These are phyloP conservation scores for Synergus japonicus DNA, from an alignment of 2,888 invertebrate genomes.

Conservation along the genomic window DNA sequence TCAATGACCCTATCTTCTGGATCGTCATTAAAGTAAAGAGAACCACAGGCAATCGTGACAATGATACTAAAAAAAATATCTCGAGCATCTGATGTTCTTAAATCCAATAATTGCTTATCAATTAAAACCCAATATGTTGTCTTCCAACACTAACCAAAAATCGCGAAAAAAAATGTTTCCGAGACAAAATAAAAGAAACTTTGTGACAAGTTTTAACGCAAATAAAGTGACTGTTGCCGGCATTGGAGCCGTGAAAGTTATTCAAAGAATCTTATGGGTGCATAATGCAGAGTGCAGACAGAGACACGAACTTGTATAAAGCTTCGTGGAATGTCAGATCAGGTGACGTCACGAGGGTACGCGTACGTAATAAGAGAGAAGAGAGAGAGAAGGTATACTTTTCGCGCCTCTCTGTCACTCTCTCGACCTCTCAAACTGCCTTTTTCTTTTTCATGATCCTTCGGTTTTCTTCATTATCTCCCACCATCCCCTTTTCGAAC, in stretches of 20 bases:
- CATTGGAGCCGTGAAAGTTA: constrained; percentile 40
- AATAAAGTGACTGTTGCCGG: constrained; percentile 31
- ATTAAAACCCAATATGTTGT: constrained; percentile 17
- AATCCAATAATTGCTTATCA: background rate
- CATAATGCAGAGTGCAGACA: constrained; percentile 55
- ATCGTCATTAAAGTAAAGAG: too few species aligned
- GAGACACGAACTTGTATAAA: constrained; percentile 50
- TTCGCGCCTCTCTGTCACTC: constrained; percentile 48
- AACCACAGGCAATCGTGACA: too few species aligned
- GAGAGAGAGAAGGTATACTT: constrained; percentile 49
- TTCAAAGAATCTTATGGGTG: constrained; percentile 57
- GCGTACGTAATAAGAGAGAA: constrained; percentile 53
- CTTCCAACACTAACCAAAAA: background rate
- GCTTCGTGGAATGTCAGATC: constrained; percentile 65
- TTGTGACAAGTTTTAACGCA: constrained; percentile 12
- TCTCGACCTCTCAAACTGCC: constrained; percentile 45
- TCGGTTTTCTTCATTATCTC: constrained; percentile 27
- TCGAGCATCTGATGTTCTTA: background rate
- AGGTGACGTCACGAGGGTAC: constrained; percentile 64
- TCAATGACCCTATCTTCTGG: too few species aligned
- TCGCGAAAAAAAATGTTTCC: background rate
- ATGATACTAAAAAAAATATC: too few species aligned
- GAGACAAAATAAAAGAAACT: constrained; percentile 2
- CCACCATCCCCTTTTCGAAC: constrained; percentile 43
- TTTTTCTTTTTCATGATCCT: constrained; percentile 18